Percentiles rank a stretch among this genome's conserved stretches.
These are phyloP conservation scores for Tricholaema leucomelas DNA, from an alignment of 2,113 vertebrate species.

Conservation along the genomic window DNA sequence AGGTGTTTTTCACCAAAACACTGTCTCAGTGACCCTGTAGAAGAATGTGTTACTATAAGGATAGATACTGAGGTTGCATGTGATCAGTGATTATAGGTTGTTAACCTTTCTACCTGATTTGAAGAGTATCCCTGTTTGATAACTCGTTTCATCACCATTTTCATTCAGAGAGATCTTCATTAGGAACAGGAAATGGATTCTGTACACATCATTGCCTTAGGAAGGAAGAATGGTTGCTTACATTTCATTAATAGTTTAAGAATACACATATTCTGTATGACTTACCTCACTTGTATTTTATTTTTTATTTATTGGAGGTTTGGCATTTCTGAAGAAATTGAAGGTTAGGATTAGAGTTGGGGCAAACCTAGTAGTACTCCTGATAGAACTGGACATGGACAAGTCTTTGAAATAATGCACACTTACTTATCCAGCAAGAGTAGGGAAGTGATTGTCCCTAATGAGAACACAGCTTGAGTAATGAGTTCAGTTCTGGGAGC, in stretches of 20 bases:
- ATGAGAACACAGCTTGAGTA: too few species aligned
- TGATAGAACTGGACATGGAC: background rate
- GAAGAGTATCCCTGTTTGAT: background rate
- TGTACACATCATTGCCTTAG: accelerated
- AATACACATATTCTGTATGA: background rate
- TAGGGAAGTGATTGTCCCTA: too few species aligned
- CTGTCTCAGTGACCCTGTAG: background rate
- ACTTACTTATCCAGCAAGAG: background rate
- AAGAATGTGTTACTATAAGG: background rate
- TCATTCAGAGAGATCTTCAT: background rate
- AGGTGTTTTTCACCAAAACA: background rate
- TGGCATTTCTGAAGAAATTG: background rate
- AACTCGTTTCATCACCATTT: background rate
- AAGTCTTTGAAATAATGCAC: background rate
- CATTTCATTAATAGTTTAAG: background rate
- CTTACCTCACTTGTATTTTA: background rate
- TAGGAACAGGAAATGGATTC: background rate
- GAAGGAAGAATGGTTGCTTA: background rate
- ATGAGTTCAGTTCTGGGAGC: too few species aligned
- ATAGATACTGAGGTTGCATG: background rate
- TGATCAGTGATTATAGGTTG: accelerated
- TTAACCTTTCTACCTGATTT: background rate
- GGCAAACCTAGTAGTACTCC: background rate
- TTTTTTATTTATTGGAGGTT: background rate
- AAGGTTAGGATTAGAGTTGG: background rate